phyloP scores from a whole-genome alignment of 2,888 invertebrate genomes.

The Calameuta idolon region DNA sequence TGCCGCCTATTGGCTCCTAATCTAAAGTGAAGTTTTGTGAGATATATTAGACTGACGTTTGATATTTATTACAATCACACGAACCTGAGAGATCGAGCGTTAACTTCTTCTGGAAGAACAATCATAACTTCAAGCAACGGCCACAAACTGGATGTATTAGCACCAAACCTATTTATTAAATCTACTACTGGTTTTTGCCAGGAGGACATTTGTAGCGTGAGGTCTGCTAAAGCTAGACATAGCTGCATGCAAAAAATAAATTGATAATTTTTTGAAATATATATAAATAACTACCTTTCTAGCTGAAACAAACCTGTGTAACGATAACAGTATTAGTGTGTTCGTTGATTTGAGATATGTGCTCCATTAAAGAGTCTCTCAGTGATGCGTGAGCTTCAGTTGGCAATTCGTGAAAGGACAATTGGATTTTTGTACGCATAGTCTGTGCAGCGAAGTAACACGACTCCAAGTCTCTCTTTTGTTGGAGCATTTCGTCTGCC shows the following conservation, averaged over 20 bases:
- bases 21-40: slow-evolving; percentile 37
- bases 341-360: slow-evolving; percentile 83
- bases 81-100: slow-evolving; percentile 77
- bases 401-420: slow-evolving; percentile 92
- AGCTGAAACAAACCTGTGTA: slow-evolving; percentile 75
- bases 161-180: slow-evolving; percentile 82
- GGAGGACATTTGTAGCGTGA: slow-evolving; percentile 91
- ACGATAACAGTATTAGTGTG: slow-evolving; percentile 87
- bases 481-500: slow-evolving; percentile 91
- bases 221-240: slow-evolving; percentile 91
- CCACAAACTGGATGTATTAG: slow-evolving; percentile 75
- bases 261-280: background rate
- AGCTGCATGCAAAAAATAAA: slow-evolving; percentile 68
- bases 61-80: slow-evolving; percentile 10
- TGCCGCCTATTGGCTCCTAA: slow-evolving; percentile 92
- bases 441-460: slow-evolving; percentile 99
- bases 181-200: slow-evolving; percentile 93
- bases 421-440: slow-evolving; percentile 94
- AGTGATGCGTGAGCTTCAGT: slow-evolving; percentile 85
- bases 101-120: slow-evolving; percentile 95
- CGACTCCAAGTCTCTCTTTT: slow-evolving; percentile 89
- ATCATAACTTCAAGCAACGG: slow-evolving; percentile 92
- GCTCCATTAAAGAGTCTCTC: slow-evolving; percentile 89
- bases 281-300: background rate
- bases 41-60: slow-evolving; percentile 12